phyloP scores from a whole-genome alignment of 2,797 vertebrate genomes.

The Pseudotriccus pelzelni region DNA sequence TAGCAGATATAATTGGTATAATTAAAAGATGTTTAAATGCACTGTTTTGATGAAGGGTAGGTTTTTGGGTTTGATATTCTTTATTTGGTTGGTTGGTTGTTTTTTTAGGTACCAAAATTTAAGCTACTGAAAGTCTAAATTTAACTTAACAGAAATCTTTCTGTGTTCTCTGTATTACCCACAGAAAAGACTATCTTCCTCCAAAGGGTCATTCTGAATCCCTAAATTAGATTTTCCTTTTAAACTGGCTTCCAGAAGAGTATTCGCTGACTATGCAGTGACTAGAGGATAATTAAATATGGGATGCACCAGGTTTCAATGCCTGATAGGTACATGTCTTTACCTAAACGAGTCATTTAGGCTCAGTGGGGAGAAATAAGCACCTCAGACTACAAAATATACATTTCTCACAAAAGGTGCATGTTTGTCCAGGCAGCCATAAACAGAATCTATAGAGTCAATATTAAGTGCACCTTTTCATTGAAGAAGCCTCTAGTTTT shows the following conservation, averaged over 20 bases:
- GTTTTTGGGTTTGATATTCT: background rate
- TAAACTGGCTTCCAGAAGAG: background rate
- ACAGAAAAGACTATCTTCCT: background rate
- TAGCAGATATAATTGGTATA: background rate
- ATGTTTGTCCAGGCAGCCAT: background rate
- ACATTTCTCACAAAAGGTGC: background rate
- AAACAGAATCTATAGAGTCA: background rate
- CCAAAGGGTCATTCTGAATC: background rate
- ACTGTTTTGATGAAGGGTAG: background rate
- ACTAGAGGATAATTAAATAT: background rate
- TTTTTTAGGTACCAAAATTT: background rate
- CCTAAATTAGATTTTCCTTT: background rate
- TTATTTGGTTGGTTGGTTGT: background rate
- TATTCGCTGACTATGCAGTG: background rate
- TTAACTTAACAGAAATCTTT: background rate
- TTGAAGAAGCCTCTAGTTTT: background rate
- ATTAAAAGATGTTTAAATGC: background rate
- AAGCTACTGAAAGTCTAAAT: background rate
- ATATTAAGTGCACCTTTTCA: background rate
- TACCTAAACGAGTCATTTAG: background rate
- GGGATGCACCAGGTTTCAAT: background rate
- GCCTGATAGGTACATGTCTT: background rate
- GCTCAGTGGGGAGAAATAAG: background rate
- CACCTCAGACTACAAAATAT: background rate
- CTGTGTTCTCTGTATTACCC: background rate